phyloP scores from a whole-genome alignment of 2,797 vertebrate species.

The Taenioides sp. region DNA sequence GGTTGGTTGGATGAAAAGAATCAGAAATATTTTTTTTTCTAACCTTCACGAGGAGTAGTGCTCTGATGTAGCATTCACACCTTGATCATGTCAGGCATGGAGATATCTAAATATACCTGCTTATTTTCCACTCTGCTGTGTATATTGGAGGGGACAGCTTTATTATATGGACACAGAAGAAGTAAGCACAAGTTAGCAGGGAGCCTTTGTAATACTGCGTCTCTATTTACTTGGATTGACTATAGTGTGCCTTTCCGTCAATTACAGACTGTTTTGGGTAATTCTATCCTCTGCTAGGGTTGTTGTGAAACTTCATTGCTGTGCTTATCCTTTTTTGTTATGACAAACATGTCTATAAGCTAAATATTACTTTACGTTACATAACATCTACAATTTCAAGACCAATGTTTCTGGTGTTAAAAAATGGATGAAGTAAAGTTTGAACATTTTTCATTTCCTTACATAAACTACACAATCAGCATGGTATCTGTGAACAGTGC shows the following conservation, averaged over 20 bases:
- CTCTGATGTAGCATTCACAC: constrained; percentile 49
- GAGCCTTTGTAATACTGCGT: constrained; percentile 36
- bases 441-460: no score
- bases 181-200: constrained; percentile 44
- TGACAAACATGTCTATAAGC: background rate
- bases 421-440: no score
- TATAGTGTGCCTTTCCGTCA: constrained; percentile 58
- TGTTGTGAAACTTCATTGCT: background rate
- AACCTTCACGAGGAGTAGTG: constrained; percentile 39
- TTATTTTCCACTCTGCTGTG: constrained; percentile 52
- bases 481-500: no score
- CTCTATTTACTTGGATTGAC: constrained; percentile 43
- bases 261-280: constrained; percentile 51
- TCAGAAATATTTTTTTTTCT: constrained; percentile 27
- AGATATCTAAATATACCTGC: constrained; percentile 65
- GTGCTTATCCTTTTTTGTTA: background rate
- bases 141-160: constrained; percentile 51
- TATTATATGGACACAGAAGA: constrained; percentile 61
- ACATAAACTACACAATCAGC: no score
- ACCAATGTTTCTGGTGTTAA: no score
- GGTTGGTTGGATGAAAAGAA: constrained; percentile 10
- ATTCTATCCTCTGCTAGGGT: constrained; percentile 5
- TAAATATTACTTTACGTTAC: background rate
- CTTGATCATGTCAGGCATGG: constrained; percentile 54
- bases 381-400: no score